Evolutionary conservation across 2,113 vertebrate species (phyloP).

Genomic region (Trinectes maculatus): DNA sequence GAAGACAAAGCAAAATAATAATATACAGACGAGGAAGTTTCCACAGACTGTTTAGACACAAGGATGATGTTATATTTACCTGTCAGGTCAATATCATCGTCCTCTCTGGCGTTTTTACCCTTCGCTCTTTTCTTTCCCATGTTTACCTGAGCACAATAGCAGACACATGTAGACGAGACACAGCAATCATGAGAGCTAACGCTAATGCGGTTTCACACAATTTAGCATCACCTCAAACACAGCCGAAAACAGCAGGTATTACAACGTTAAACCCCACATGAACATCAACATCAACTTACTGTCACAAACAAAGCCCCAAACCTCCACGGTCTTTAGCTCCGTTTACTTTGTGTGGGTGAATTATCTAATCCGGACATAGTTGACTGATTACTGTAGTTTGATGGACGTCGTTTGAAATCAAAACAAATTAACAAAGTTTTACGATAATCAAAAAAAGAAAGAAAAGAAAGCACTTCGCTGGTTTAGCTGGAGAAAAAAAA

Average conservation of each 20-base stretch:
- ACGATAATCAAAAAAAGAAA: not conserved
- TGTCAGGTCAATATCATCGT: conserved; percentile 64
- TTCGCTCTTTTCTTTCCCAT: conserved; percentile 83
- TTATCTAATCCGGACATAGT: conserved; percentile 12
- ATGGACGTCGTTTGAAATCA: fast-evolving
- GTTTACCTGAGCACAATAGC: conserved; percentile 26
- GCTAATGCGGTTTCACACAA: not conserved
- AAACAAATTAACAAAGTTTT: not conserved
- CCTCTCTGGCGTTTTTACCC: conserved; percentile 64
- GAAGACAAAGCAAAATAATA: not conserved
- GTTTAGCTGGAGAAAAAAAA: not conserved
- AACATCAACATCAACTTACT: conserved; percentile 45
- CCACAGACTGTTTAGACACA: not conserved
- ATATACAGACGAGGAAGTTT: not conserved
- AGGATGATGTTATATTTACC: conserved; percentile 57
- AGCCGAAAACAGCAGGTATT: not conserved
- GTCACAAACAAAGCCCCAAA: conserved; percentile 13
- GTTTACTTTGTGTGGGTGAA: conserved; percentile 22
- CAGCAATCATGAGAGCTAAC: not conserved
- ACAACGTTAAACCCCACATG: not conserved
- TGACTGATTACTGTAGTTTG: not conserved
- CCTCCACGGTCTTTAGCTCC: conserved; percentile 37
- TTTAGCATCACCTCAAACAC: not conserved
- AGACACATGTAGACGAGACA: not conserved
- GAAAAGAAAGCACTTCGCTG: not conserved